A percentile compares a stretch with the other conserved stretches of the same genome.
Evolutionary conservation across 2,113 vertebrate species (phyloP).

Genomic region (Diadophis punctatus): DNA sequence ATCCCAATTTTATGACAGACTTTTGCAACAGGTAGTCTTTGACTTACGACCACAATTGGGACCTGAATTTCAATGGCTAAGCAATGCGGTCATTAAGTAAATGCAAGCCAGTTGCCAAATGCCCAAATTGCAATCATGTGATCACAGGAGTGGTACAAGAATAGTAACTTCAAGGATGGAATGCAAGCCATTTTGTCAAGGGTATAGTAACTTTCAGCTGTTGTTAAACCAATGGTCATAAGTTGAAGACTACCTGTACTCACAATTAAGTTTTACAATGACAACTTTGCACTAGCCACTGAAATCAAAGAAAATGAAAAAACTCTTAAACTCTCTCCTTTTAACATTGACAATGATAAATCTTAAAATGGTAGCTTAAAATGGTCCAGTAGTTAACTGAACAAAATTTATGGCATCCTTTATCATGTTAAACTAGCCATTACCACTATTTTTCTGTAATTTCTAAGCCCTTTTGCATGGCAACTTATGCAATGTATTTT

Average conservation of each 20-base stretch:
- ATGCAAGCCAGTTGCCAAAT: neutral
- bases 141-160: neutral
- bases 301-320: neutral
- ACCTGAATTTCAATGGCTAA: neutral
- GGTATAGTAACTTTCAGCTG: neutral
- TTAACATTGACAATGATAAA: neutral
- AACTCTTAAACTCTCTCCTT: neutral
- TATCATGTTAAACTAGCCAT: neutral
- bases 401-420: neutral
- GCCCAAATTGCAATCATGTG: neutral
- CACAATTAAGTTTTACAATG: neutral
- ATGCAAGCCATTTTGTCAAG: neutral
- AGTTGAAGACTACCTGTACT: neutral
- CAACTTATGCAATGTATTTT: neutral
- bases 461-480: neutral
- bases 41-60: neutral
- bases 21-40: neutral
- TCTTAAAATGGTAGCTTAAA: neutral
- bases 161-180: neutral
- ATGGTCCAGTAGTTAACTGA: neutral
- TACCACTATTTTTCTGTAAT: neutral
- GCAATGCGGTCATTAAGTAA: neutral
- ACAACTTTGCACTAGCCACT: neutral
- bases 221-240: neutral
- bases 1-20: neutral